Percentiles rank a stretch among this genome's conserved stretches.
These are phyloP conservation scores for Phyllostomus hastatus DNA, from an alignment of 2,113 vertebrate genomes.

Conservation along the genomic window DNA sequence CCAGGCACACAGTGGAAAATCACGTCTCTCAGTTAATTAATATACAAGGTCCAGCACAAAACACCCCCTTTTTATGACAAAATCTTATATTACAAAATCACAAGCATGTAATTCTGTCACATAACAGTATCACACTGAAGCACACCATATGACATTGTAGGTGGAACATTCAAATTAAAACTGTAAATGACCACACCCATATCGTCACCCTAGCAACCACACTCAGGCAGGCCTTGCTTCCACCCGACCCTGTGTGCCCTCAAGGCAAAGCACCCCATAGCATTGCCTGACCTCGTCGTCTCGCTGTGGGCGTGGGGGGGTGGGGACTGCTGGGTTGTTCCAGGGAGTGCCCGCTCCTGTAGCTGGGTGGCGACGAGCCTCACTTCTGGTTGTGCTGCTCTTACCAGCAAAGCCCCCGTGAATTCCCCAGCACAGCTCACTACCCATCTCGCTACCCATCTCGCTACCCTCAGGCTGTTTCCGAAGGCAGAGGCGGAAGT, in stretches of 20 bases:
- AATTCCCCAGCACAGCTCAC: accelerated
- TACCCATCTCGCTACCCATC: background rate
- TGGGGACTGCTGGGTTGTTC: background rate
- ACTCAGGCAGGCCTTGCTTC: too few relatives aligned
- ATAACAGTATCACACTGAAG: too few relatives aligned
- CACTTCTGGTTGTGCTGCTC: background rate
- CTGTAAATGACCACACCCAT: too few relatives aligned
- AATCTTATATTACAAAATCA: too few relatives aligned
- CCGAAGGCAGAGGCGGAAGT: background rate
- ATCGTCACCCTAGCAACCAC: too few relatives aligned
- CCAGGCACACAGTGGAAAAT: background rate
- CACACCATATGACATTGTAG: too few relatives aligned
- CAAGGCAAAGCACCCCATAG: accelerated
- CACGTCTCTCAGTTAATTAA: background rate
- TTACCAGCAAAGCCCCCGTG: background rate
- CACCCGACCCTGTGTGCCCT: background rate
- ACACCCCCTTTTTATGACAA: too few relatives aligned
- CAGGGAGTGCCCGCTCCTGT: background rate
- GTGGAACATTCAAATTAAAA: too few relatives aligned
- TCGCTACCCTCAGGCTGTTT: background rate
- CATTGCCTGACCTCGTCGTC: too few relatives aligned
- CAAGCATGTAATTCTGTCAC: too few relatives aligned
- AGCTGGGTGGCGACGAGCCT: accelerated
- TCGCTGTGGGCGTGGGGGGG: accelerated
- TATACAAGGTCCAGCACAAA: too few relatives aligned